These are phyloP conservation scores for Sycophila sp. DNA, from an alignment of 1,140 invertebrate genomes.

Conservation along the genomic window DNA sequence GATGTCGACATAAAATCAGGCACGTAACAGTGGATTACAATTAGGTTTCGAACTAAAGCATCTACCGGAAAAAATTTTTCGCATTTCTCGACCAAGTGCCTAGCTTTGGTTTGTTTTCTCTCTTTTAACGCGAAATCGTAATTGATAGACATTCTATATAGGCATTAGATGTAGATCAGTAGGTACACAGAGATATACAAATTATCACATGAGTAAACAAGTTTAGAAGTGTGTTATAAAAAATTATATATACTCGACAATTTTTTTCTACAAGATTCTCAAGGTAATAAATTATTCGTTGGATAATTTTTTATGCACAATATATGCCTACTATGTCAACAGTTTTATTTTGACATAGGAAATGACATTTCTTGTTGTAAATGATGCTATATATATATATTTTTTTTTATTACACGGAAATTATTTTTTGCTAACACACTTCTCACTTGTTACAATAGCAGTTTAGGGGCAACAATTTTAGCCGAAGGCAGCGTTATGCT, in stretches of 20 bases:
- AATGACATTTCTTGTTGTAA: background rate
- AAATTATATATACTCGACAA: no score
- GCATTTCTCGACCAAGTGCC: background rate
- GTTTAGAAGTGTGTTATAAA: constrained; percentile 39
- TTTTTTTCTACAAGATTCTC: background rate
- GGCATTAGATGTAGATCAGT: constrained; percentile 47
- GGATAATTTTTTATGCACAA: background rate
- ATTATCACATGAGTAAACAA: constrained; percentile 66
- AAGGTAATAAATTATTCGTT: background rate
- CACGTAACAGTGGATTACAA: constrained; percentile 46
- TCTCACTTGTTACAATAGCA: constrained; percentile 61
- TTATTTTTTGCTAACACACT: constrained; percentile 30
- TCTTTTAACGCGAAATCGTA: background rate
- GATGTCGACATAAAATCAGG: constrained; percentile 41
- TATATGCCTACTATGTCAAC: background rate
- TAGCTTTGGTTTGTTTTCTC: constrained; percentile 10
- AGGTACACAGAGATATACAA: constrained; percentile 63
- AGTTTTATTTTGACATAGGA: background rate
- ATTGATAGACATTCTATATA: constrained; percentile 22
- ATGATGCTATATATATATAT: background rate
- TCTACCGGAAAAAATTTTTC: constrained; percentile 40
- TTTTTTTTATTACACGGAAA: background rate
- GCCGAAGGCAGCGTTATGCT: constrained; percentile 64
- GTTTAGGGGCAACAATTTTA: constrained; percentile 63
- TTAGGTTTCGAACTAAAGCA: constrained; percentile 45